Conservation (phyloP, 2,113 vertebrate species). For the Lophotis ruficrista region DNA sequence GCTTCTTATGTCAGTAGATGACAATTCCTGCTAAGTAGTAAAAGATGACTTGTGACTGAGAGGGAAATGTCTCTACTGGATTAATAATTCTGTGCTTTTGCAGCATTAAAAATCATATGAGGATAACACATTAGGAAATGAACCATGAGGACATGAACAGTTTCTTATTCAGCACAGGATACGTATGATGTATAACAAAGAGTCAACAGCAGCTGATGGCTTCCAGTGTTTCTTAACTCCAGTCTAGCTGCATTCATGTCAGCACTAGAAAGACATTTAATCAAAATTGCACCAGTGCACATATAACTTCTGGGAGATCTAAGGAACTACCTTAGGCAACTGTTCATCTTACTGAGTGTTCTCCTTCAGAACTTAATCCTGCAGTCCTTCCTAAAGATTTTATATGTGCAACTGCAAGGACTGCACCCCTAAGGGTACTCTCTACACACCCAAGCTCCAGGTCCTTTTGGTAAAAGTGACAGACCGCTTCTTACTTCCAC, state of each 20-base stretch:
- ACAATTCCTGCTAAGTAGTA: neutral
- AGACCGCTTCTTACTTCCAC: neutral
- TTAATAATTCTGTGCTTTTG: neutral
- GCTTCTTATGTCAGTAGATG: neutral
- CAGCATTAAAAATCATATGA: neutral
- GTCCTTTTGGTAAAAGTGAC: neutral
- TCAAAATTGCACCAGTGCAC: neutral
- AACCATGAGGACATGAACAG: neutral
- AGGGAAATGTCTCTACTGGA: neutral
- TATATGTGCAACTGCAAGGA: neutral
- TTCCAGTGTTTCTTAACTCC: neutral
- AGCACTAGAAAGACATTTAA: neutral
- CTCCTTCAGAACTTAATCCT: neutral
- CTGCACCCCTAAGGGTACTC: neutral
- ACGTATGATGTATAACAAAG: neutral
- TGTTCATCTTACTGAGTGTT: rapidly evolving
- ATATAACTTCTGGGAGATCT: neutral
- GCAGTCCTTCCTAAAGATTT: neutral
- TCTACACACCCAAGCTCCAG: neutral
- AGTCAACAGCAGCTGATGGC: neutral
- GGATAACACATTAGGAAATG: neutral
- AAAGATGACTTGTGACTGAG: neutral
- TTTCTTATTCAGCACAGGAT: neutral
- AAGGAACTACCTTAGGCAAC: neutral
- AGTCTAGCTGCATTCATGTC: neutral